Evolutionary conservation across 2,113 vertebrate genomes (phyloP), one percentile per base, ranked within the genome.

Genomic region (Callospermophilus lateralis): DNA sequence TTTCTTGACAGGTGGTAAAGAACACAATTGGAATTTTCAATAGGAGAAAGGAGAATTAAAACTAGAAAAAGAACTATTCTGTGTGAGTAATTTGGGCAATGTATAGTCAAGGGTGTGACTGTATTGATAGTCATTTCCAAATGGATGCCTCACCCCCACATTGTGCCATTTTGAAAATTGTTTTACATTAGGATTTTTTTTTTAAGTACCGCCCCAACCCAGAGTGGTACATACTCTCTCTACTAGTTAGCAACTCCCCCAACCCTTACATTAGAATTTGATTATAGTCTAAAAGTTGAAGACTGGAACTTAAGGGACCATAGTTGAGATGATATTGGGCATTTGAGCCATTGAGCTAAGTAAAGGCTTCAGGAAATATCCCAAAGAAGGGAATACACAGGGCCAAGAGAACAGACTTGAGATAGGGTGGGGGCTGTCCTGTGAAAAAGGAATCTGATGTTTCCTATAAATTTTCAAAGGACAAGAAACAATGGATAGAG

Each of bases 31-130:
- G 61, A 81, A 48, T 94, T 93, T 90, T 20, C 42, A 63, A 0
- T 28, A 68, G 78, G 53, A 51, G 61, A 73, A 79, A 68, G 74
- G 39, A 96, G 61, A 76, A 67, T 58, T 87, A 42, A 95, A 77
- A 53, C 58, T 51, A 67, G 37, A 42, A 63, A 42, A 8, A 67
- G 22, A 45, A 11, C 26, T 81, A 42, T 42, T 39, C 9, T 15
- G 22, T 76, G 88, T 83, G 61, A 55, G 39, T 17, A 53, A 10
- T 39, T 58, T 67, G 48, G 67, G 81, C 76, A 32, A 9, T 85
- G 45, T 39, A 28, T 24, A 45, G 67, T 85, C 15, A 65, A n/a
- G 32, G 81, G 22, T 26, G 9, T 80, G 63, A 45, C 53, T 80
- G 3, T 55, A 42, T 42, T 42, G 17, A 55, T 55, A 55, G 53